Evolutionary conservation across 1,140 invertebrate genomes (phyloP).

Genomic region (Drosophila melanica): DNA sequence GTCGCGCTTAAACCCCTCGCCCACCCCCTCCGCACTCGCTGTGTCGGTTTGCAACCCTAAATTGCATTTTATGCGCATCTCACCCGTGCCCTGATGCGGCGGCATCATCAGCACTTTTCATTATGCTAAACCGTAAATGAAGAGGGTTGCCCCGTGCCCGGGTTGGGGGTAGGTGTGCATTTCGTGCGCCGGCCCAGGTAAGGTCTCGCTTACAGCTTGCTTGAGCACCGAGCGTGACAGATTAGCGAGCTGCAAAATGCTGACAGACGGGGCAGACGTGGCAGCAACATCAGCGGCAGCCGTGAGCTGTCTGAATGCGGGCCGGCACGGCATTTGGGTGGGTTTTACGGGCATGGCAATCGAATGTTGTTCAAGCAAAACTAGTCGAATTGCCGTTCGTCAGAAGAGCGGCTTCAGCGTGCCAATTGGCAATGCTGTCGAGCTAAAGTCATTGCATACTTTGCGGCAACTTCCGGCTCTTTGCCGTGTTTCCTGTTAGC

Average conservation of each 20-base stretch:
- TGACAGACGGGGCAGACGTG: conserved; percentile 65
- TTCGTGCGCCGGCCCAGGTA: conserved; percentile 52
- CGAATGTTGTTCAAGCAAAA: conserved; percentile 41
- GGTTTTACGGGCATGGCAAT: conserved; percentile 37
- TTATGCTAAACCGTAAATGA: conserved; percentile 81
- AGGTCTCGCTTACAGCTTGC: conserved; percentile 3
- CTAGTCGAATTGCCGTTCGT: conserved; percentile 4
- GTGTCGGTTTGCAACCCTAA: conserved; percentile 74
- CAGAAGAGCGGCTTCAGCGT: background rate
- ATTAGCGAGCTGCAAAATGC: conserved; percentile 70
- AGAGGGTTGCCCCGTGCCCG: conserved; percentile 60
- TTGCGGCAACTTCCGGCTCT: conserved; percentile 76
- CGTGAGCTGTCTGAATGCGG: conserved; percentile 62
- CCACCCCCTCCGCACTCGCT: conserved; percentile 6
- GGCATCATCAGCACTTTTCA: conserved; percentile 73
- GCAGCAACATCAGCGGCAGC: conserved; percentile 1
- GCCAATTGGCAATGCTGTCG: conserved; percentile 42
- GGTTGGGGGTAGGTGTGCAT: conserved; percentile 34
- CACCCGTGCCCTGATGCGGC: conserved; percentile 20
- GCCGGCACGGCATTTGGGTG: background rate
- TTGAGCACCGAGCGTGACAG: conserved; percentile 68
- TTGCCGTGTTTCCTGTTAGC: conserved; percentile 55
- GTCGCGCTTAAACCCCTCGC: conserved; percentile 50
- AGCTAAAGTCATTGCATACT: conserved; percentile 69
- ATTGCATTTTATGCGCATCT: conserved; percentile 66